These are phyloP conservation scores for Chaenodraco wilsoni DNA, from an alignment of 2,797 vertebrate genomes.

Conservation along the genomic window DNA sequence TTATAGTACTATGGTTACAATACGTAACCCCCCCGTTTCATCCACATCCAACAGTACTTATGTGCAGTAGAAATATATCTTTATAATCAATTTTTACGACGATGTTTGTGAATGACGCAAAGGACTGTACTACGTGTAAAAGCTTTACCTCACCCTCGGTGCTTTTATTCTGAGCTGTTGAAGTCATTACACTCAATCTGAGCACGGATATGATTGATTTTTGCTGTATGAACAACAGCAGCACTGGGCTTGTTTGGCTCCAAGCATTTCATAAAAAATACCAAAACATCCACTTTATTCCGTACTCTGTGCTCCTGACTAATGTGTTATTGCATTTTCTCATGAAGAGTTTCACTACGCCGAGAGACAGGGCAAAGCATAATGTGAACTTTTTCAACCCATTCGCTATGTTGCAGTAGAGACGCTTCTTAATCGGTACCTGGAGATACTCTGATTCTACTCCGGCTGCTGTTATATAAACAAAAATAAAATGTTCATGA, in stretches of 20 bases:
- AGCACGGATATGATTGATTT: slow-evolving; percentile 1
- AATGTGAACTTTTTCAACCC: neutral
- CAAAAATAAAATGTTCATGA: neutral
- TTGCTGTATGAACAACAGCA: neutral
- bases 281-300: neutral
- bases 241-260: neutral
- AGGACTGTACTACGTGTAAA: neutral
- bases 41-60: neutral
- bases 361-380: neutral
- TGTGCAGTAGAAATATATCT: neutral
- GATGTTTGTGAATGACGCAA: neutral
- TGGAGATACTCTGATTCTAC: neutral
- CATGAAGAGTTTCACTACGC: neutral
- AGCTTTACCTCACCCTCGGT: neutral
- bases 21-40: neutral
- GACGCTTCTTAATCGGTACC: neutral
- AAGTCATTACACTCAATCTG: neutral
- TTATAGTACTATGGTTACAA: too few relatives aligned
- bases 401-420: neutral
- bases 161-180: neutral
- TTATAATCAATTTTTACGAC: neutral
- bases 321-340: neutral
- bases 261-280: slow-evolving; percentile 1
- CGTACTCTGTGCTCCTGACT: neutral
- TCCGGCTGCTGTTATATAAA: neutral